Evolutionary conservation across 2,888 invertebrate genomes (phyloP).

Genomic region (Scaeva pyrastri): DNA sequence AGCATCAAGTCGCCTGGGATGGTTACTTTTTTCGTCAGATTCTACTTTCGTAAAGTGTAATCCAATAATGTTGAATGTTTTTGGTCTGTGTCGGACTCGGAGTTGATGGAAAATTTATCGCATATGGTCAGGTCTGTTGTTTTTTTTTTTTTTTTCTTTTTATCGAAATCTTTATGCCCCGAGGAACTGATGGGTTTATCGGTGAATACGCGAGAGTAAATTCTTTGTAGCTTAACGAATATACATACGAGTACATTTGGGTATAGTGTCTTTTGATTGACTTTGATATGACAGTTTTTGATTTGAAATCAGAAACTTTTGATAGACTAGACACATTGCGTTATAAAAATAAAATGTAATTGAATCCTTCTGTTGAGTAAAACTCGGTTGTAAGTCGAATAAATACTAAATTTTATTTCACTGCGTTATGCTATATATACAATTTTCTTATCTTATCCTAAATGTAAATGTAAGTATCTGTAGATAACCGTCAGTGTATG

Average conservation of each 20-base stretch:
- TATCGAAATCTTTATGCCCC: constrained; percentile 57
- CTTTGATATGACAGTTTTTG: constrained; percentile 73
- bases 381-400: no score
- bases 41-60: constrained; percentile 53
- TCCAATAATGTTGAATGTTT: constrained; percentile 68
- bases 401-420: no score
- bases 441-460: no score
- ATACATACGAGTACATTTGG: neutral
- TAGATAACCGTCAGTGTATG: no score
- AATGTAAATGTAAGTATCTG: no score
- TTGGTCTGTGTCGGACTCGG: neutral
- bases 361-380: neutral
- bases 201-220: neutral
- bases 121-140: constrained; percentile 69
- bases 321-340: constrained; percentile 17
- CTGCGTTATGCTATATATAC: no score
- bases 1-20: neutral
- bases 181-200: constrained; percentile 52
- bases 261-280: constrained; percentile 53
- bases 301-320: constrained; percentile 66
- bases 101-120: constrained; percentile 67
- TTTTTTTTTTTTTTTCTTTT: constrained; percentile 38
- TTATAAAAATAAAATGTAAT: constrained; percentile 3
- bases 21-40: constrained; percentile 22
- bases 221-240: neutral